These are phyloP conservation scores for Pristionchus entomophagus DNA, from an alignment of 2,888 invertebrate genomes.

Conservation along the genomic window DNA sequence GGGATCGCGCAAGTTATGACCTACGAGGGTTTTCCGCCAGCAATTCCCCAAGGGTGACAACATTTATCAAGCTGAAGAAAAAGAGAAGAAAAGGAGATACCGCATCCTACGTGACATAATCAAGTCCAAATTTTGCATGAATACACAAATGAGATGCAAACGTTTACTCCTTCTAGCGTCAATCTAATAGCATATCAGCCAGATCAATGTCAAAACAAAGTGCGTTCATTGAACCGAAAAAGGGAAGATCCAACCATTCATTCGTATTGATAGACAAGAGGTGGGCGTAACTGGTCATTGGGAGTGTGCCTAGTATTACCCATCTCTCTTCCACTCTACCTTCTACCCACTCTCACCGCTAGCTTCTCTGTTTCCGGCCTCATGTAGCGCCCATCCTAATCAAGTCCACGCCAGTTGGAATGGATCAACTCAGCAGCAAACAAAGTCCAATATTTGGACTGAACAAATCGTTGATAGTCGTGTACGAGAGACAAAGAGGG, in stretches of 20 bases:
- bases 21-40: neutral
- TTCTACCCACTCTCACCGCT: too few relatives aligned
- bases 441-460: too few relatives aligned
- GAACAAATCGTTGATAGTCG: too few relatives aligned
- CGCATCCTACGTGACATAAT: neutral
- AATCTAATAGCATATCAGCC: neutral
- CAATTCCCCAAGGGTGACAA: neutral
- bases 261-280: neutral
- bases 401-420: too few relatives aligned
- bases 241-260: too few relatives aligned
- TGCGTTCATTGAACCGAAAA: too few relatives aligned
- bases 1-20: neutral
- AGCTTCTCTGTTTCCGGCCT: constrained; percentile 35
- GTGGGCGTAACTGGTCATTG: neutral
- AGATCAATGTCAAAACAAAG: too few relatives aligned
- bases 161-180: neutral
- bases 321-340: neutral
- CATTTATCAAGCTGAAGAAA: neutral
- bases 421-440: too few relatives aligned
- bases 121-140: too few relatives aligned
- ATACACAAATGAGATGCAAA: neutral
- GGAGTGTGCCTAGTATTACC: too few relatives aligned
- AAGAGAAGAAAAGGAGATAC: neutral
- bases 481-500: neutral
- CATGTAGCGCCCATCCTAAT: too few relatives aligned